Conservation (phyloP, 2,888 invertebrate genomes). For the Acleris literana region DNA sequence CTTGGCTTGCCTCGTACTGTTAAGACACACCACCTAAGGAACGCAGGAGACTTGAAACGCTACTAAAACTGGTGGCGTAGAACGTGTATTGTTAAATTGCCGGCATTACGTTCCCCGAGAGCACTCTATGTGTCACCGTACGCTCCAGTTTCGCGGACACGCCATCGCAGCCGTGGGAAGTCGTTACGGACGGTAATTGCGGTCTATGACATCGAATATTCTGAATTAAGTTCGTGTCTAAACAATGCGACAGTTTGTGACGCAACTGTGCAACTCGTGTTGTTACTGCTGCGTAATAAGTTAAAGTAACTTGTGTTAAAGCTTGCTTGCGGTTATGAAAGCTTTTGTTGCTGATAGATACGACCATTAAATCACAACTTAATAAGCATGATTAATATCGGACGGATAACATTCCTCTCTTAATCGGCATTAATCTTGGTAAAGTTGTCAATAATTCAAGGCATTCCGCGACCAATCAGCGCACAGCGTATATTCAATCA, state of each 20-base stretch:
- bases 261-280: constrained; percentile 31
- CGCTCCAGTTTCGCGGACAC: constrained; percentile 69
- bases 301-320: constrained; percentile 16
- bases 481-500: constrained; percentile 53
- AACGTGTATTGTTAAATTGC: constrained; percentile 63
- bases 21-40: constrained; percentile 38
- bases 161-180: constrained; percentile 68
- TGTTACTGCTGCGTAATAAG: constrained; percentile 26
- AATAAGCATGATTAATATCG: constrained; percentile 32
- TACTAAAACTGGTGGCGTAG: constrained; percentile 49
- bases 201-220: constrained; percentile 54
- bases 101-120: constrained; percentile 59
- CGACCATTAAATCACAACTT: constrained; percentile 32
- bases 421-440: constrained; percentile 31
- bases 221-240: constrained; percentile 53
- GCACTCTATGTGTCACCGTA: constrained; percentile 68
- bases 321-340: constrained; percentile 29
- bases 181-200: constrained; percentile 62
- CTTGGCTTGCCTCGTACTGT: constrained; percentile 40
- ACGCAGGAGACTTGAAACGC: constrained; percentile 47
- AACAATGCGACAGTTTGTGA: constrained; percentile 41
- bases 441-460: constrained; percentile 35
- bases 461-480: constrained; percentile 42
- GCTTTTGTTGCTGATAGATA: constrained; percentile 29
- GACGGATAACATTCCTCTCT: constrained; percentile 27